Evolutionary conservation across 2,113 vertebrate genomes (phyloP).

Genomic region (Sus scrofa): T2T-Sscrofa CM000819.6:109725501-109726000

Average conservation of each 20-base stretch:
- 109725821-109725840: slow-evolving; percentile 64
- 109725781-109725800: slow-evolving; percentile 36
- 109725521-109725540: neutral
- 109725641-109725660: neutral
- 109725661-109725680: neutral
- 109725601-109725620: too few relatives aligned
- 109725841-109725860: neutral
- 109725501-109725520: neutral
- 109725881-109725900: neutral
- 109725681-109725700: neutral
- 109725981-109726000: neutral
- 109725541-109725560: neutral
- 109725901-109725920: neutral
- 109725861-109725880: neutral
- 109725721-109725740: neutral
- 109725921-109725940: neutral
- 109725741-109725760: neutral
- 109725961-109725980: neutral
- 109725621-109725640: neutral
- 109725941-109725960: neutral
- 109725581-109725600: neutral
- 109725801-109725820: neutral
- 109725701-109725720: neutral
- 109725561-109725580: neutral
- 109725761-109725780: neutral